These are phyloP conservation scores for Albula goreensis DNA, from an alignment of 2,113 vertebrate species.

Conservation along the genomic window DNA sequence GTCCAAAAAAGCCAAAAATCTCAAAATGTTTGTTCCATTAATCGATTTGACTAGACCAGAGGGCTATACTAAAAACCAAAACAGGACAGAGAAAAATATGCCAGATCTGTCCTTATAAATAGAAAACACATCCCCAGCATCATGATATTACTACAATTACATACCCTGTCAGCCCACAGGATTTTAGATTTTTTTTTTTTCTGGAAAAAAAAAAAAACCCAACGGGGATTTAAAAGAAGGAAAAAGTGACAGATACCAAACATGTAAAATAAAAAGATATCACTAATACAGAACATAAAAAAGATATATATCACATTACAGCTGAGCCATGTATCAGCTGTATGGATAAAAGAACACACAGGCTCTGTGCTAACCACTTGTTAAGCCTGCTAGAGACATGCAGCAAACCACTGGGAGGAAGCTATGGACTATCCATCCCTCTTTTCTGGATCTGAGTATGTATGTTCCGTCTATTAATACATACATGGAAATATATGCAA, in stretches of 20 bases:
- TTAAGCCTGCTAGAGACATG: slow-evolving; percentile 71
- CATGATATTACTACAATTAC: slow-evolving; percentile 25
- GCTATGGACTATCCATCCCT: slow-evolving; percentile 23
- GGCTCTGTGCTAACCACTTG: slow-evolving; percentile 69
- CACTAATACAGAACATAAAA: slow-evolving; percentile 61
- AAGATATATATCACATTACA: slow-evolving; percentile 45
- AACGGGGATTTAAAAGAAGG: slow-evolving; percentile 12
- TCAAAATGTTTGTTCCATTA: not conserved
- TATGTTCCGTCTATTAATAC: too few species aligned
- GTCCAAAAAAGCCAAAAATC: not conserved
- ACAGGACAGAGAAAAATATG: not conserved
- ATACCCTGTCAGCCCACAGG: slow-evolving; percentile 43
- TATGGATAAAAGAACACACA: slow-evolving; percentile 47
- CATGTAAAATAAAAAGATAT: slow-evolving; percentile 38
- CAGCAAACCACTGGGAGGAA: slow-evolving; percentile 57
- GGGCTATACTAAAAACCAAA: not conserved
- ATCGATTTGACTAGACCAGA: not conserved
- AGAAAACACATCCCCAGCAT: slow-evolving; percentile 29
- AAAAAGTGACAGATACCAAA: slow-evolving; percentile 45
- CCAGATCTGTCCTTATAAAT: slow-evolving; percentile 1
- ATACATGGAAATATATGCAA: too few species aligned
- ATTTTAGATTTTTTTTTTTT: slow-evolving; percentile 48
- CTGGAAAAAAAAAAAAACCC: slow-evolving; percentile 11
- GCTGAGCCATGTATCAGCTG: slow-evolving; percentile 51
- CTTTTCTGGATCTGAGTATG: slow-evolving; percentile 22